Evolutionary conservation across 1,140 invertebrate genomes (phyloP), one percentile per base, ranked within the genome.

Genomic region (Pseudobourletiella spinata): DNA sequence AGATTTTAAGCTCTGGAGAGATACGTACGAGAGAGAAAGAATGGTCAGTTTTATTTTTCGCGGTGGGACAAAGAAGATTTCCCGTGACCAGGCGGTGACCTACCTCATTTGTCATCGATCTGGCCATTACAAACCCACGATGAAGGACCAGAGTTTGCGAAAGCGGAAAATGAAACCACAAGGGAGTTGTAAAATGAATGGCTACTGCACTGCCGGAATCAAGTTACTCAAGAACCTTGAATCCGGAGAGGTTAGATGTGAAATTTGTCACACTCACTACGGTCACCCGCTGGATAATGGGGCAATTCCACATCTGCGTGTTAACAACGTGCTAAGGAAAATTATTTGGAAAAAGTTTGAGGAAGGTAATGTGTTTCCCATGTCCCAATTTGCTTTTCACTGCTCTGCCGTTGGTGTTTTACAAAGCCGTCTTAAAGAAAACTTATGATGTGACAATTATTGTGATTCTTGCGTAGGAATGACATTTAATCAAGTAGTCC

Each of bases 121-220:
- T 22, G 67, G 67, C 8, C 57, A 64, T 32, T 69, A 69, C 46
- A 69, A 69, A 24, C 67, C 67, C 1, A 69, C 67, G 20, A 59
- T 64, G 60, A 43, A 22, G 14, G 62, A 61, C 39, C 18, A 48
- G 24, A 44, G 43, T 14, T 18, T 51, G 26, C 26, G 67, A 39
- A 65, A 69, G 43, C 26, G 64, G n/a, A 69, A 64, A 52, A 59
- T 66, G 65, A 69, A 69, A 28, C 67, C 67, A 18, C 67, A 69
- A 56, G 67, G 67, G 15, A 66, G 63, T 39, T 69, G 64, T 32
- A 66, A 66, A 59, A 69, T 66, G 32, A 61, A 64, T n/a, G 63
- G 64, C 0, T 64, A 69, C 30, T 69, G 67, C 35, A 69, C 67
- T 22, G 67, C 67, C 29, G 67, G 67, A 28, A 66, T 66, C 24